These are phyloP conservation scores for Pangasius larnaudii DNA, from an alignment of 2,797 vertebrate species.

Conservation along the genomic window DNA sequence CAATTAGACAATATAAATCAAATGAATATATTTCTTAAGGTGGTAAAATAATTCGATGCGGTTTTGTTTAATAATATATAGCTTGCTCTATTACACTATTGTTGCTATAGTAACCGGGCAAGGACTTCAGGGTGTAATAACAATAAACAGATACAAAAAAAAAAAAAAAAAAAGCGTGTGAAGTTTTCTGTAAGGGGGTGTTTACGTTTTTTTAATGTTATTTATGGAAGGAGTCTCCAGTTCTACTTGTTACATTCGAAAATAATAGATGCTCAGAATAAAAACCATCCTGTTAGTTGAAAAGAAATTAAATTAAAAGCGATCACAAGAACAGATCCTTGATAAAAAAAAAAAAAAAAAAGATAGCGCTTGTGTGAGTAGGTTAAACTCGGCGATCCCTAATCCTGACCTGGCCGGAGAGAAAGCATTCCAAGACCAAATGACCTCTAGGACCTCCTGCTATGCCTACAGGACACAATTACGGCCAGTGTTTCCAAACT, in stretches of 20 bases:
- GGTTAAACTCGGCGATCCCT: conserved; percentile 45
- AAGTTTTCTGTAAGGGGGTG: neutral
- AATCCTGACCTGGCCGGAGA: conserved; percentile 36
- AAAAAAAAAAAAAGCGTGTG: too few species aligned
- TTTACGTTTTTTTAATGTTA: neutral
- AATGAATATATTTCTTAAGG: neutral
- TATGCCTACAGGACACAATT: conserved; percentile 74
- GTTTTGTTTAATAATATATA: neutral
- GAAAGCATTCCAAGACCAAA: conserved; percentile 20
- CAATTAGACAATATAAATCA: neutral
- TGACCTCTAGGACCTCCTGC: conserved; percentile 60
- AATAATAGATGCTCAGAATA: neutral
- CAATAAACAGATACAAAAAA: neutral
- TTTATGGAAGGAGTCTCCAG: neutral
- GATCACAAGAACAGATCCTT: neutral
- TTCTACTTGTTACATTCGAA: neutral
- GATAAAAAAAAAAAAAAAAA: too few species aligned
- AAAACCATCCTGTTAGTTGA: neutral
- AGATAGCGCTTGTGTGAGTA: neutral
- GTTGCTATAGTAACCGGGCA: neutral
- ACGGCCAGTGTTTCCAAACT: conserved; percentile 79
- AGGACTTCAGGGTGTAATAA: neutral
- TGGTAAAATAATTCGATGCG: neutral
- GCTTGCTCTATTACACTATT: neutral
- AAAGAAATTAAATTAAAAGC: neutral